These are phyloP conservation scores for Hylomyscus alleni DNA, from an alignment of 2,797 vertebrate species.

Conservation along the genomic window DNA sequence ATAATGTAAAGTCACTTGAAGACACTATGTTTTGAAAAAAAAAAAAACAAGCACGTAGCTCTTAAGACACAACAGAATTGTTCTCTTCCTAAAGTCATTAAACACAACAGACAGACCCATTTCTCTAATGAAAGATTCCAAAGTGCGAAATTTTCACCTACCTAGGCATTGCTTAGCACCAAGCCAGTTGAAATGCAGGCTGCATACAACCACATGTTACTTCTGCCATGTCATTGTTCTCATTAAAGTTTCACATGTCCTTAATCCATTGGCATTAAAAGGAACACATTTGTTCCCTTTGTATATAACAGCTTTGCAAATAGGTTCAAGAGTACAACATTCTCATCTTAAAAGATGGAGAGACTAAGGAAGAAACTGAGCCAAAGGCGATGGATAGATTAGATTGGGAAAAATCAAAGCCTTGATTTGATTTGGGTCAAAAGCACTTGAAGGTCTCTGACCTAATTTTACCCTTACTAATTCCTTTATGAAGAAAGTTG, in stretches of 20 bases:
- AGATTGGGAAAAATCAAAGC: constrained; percentile 66
- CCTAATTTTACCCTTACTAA: constrained; percentile 70
- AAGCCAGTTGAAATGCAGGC: constrained; percentile 40
- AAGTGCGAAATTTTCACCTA: constrained; percentile 23
- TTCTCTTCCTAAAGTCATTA: constrained; percentile 45
- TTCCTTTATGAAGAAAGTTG: constrained; percentile 53
- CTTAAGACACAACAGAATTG: constrained; percentile 10
- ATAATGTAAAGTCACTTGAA: background rate
- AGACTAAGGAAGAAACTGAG: constrained; percentile 65
- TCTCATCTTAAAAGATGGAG: constrained; percentile 69
- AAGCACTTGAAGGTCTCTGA: constrained; percentile 64
- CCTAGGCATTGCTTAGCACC: constrained; percentile 16
- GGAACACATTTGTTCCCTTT: constrained; percentile 44
- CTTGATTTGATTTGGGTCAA: constrained; percentile 76
- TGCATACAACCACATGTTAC: constrained; percentile 12
- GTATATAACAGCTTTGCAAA: constrained; percentile 10
- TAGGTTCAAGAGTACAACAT: constrained; percentile 50
- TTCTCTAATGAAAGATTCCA: constrained; percentile 11
- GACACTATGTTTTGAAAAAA: background rate
- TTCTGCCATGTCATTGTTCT: constrained; percentile 28
- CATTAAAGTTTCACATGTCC: constrained; percentile 3
- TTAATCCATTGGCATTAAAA: constrained; percentile 34
- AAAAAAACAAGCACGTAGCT: background rate
- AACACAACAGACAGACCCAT: constrained; percentile 12
- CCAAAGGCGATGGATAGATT: constrained; percentile 60